Conservation (phyloP, 2,888 invertebrate species). For the Hecatera dysodea region DNA sequence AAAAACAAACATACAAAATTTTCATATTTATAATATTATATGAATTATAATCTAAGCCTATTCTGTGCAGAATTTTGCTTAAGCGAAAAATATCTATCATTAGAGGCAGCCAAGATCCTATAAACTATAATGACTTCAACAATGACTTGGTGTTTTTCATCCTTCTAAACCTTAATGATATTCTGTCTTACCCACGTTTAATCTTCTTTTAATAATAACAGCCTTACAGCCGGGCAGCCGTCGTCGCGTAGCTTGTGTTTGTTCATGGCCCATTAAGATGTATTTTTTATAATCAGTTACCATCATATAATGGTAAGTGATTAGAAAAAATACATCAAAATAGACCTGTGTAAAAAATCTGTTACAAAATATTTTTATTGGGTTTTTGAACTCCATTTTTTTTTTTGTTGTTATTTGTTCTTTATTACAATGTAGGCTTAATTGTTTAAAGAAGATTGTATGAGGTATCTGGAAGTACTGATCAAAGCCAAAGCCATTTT, state of each 20-base stretch:
- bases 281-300: neutral
- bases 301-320: neutral
- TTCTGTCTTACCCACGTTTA: neutral
- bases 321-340: no score
- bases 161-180: slow-evolving; percentile 4
- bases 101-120: neutral
- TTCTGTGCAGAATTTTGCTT: neutral
- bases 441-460: no score
- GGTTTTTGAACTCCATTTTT: no score
- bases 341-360: no score
- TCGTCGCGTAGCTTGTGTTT: neutral
- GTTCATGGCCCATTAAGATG: neutral
- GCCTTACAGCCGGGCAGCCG: neutral
- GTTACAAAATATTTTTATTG: no score
- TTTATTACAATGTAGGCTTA: no score
- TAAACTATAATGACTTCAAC: slow-evolving; percentile 24
- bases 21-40: neutral
- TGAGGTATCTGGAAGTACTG: no score
- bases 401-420: no score
- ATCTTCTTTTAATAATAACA: neutral
- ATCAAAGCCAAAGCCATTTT: no score
- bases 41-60: neutral
- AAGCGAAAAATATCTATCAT: neutral
- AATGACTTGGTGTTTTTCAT: slow-evolving; percentile 27
- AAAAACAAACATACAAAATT: no score